Evolutionary conservation across 2,113 vertebrate genomes (phyloP).

Genomic region (Tretioscincus oriximinensis): DNA sequence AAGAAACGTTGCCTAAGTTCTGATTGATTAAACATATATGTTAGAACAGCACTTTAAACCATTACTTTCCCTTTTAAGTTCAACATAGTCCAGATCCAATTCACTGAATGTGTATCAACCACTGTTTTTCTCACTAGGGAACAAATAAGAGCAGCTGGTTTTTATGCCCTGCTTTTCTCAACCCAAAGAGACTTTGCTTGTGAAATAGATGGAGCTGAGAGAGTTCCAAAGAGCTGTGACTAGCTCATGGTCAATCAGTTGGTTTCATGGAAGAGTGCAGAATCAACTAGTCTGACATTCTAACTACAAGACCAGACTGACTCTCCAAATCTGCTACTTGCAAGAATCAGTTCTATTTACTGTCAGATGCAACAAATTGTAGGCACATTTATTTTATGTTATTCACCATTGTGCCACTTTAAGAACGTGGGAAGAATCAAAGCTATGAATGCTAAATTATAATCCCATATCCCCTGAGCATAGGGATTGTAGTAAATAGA

Average conservation of each 20-base stretch:
- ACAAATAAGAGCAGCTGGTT: background rate
- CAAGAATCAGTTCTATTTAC: background rate
- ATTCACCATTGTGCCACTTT: background rate
- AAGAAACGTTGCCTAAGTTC: too few species aligned
- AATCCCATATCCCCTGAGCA: slow-evolving; percentile 13
- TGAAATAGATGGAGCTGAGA: too few species aligned
- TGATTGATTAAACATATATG: too few species aligned
- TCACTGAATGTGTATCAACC: background rate
- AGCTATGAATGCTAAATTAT: background rate
- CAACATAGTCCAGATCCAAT: background rate
- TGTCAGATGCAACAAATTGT: background rate
- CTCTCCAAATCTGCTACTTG: background rate
- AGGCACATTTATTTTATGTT: background rate
- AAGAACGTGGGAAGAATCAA: background rate
- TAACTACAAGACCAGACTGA: too few species aligned
- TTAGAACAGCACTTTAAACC: too few species aligned
- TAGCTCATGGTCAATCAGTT: too few species aligned
- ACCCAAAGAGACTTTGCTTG: too few species aligned
- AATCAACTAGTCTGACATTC: too few species aligned
- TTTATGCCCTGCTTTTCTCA: too few species aligned
- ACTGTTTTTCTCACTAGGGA: background rate
- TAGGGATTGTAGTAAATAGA: slow-evolving; percentile 7
- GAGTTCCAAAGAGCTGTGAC: too few species aligned
- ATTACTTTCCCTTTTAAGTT: too few species aligned
- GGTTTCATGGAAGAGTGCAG: too few species aligned